A percentile compares a stretch with the other conserved stretches of the same genome.
These are phyloP conservation scores for Hylomyscus alleni DNA, from an alignment of 2,797 vertebrate genomes.

Conservation along the genomic window DNA sequence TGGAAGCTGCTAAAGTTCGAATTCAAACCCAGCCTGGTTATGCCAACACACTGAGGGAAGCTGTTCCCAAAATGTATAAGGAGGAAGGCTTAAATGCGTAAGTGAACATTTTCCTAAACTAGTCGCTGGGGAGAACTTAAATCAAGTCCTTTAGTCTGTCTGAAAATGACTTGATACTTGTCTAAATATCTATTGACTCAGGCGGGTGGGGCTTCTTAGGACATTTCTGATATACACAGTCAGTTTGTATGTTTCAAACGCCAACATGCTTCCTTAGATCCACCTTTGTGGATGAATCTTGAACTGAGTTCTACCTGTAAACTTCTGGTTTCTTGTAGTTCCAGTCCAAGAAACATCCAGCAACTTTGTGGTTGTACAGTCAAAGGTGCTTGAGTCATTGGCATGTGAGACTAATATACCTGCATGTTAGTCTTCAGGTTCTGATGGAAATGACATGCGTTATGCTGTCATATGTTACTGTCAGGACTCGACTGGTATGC, in stretches of 20 bases:
- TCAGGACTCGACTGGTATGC: conserved; percentile 91
- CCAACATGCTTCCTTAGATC: conserved; percentile 97
- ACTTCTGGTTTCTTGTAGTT: conserved; percentile 87
- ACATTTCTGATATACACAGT: background rate
- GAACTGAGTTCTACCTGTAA: conserved; percentile 90
- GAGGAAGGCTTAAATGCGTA: conserved; percentile 98
- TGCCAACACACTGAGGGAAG: conserved; percentile 95
- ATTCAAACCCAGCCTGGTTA: conserved; percentile 99
- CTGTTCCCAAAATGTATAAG: conserved; percentile 95
- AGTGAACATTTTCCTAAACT: conserved; percentile 85
- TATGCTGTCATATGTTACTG: conserved; percentile 85
- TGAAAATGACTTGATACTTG: conserved; percentile 36
- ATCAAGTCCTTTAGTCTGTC: background rate
- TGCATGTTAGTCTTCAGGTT: conserved; percentile 92
- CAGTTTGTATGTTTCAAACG: background rate
- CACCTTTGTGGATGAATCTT: conserved; percentile 94
- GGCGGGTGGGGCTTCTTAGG: conserved; percentile 15
- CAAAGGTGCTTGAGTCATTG: conserved; percentile 99
- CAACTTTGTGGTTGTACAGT: conserved; percentile 96
- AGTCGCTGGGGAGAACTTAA: background rate
- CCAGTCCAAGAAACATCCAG: conserved; percentile 89
- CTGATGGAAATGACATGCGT: conserved; percentile 89
- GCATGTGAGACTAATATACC: conserved; percentile 96
- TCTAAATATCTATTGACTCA: background rate
- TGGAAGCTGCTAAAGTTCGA: conserved; percentile 98